Percentiles rank a stretch among this genome's conserved stretches.
Conservation (phyloP, 2,113 vertebrate genomes). For the Empidonax alnorum region DNA sequence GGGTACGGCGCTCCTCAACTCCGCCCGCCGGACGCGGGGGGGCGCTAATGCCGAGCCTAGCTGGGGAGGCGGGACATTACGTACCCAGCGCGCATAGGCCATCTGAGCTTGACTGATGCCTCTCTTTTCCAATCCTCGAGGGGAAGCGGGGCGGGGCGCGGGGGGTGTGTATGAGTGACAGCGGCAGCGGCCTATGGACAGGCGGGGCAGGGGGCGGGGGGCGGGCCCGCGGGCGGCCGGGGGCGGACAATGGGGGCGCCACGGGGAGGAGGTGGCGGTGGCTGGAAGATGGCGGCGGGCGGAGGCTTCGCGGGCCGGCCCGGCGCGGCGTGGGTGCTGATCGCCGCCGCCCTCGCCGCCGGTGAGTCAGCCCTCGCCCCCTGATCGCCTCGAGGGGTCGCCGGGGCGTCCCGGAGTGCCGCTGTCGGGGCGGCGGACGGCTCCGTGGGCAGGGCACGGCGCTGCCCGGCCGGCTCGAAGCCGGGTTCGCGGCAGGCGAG, state of each 20-base stretch:
- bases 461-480: not conserved
- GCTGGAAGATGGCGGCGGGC: not conserved
- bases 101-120: accelerated
- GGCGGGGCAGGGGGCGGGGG: too few species aligned
- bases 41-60: not conserved
- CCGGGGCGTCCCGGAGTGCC: not conserved
- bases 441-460: not conserved
- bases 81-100: not conserved
- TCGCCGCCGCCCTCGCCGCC: not conserved
- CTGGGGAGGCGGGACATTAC: not conserved
- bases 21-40: accelerated
- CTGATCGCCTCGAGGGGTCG: not conserved
- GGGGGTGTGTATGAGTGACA: slow-evolving; percentile 26
- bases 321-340: slow-evolving; percentile 5
- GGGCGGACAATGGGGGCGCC: not conserved
- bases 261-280: not conserved
- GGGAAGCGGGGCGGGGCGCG: not conserved
- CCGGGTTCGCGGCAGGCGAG: not conserved
- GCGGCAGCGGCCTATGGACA: not conserved
- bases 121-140: accelerated
- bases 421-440: not conserved
- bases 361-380: not conserved
- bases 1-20: accelerated
- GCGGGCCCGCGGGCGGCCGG: too few species aligned
- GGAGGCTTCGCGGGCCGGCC: not conserved